Evolutionary conservation across 2,797 vertebrate species (phyloP).

Genomic region (Varecia variegata): DNA sequence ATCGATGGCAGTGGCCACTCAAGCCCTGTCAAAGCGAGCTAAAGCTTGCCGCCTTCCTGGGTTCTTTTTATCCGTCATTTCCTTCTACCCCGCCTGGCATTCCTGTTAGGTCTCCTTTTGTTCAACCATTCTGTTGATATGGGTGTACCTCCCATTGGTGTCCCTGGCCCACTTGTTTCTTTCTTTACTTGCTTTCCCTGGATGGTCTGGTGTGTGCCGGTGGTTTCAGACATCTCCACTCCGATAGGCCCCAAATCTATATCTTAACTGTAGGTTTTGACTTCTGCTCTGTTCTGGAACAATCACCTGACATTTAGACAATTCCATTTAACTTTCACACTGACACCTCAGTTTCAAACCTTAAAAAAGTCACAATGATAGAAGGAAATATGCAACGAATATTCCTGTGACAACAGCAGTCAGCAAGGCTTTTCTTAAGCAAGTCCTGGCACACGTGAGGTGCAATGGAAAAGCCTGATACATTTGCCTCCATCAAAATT

Average conservation of each 20-base stretch:
- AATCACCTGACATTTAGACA: not conserved
- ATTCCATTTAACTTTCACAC: not conserved
- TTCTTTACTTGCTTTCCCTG: not conserved
- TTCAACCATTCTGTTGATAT: not conserved
- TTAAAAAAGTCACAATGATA: not conserved
- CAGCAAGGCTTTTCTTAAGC: not conserved
- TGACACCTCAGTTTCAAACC: not conserved
- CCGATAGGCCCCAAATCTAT: not conserved
- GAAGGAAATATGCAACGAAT: not conserved
- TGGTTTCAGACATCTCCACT: not conserved
- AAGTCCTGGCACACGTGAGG: not conserved
- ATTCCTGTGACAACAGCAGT: not conserved
- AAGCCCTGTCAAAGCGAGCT: not conserved
- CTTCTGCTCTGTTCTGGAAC: not conserved
- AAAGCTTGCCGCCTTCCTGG: not conserved
- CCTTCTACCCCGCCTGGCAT: not conserved
- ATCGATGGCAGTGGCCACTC: too few species aligned
- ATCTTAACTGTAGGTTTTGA: not conserved
- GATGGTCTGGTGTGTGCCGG: not conserved
- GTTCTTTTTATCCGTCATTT: not conserved
- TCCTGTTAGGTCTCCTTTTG: not conserved
- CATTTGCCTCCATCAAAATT: not conserved
- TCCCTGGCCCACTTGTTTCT: not conserved
- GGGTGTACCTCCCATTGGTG: not conserved
- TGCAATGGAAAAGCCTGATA: not conserved